phyloP scores from a whole-genome alignment of 2,888 invertebrate species.

The Hirtodrosophila histrioides region DNA sequence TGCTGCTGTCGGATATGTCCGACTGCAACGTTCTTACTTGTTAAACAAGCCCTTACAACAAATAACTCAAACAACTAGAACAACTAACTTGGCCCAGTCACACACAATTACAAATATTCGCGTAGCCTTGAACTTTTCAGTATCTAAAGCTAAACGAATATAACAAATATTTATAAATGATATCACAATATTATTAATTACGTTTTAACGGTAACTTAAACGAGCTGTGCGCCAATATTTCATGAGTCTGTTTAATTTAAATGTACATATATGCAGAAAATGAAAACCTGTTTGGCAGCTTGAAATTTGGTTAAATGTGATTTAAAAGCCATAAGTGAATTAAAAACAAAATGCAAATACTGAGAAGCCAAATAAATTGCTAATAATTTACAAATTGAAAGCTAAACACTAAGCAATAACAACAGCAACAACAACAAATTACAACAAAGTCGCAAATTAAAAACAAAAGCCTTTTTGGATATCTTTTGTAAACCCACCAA shows the following conservation, averaged over 20 bases:
- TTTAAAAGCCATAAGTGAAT: constrained; percentile 31
- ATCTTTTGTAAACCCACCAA: constrained; percentile 23
- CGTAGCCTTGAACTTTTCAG: constrained; percentile 57
- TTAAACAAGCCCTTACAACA: no score
- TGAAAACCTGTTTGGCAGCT: constrained; percentile 61
- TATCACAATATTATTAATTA: constrained; percentile 56
- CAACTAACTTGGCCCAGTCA: constrained; percentile 34
- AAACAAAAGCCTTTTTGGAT: constrained; percentile 43
- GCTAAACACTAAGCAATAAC: constrained; percentile 36
- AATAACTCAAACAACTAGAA: no score
- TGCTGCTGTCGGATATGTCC: no score
- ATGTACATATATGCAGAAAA: constrained; percentile 14
- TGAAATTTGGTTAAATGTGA: constrained; percentile 37
- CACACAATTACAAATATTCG: constrained; percentile 44
- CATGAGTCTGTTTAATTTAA: constrained; percentile 24
- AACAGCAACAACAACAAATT: constrained; percentile 32
- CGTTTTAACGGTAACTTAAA: constrained; percentile 63
- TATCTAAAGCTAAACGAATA: background rate
- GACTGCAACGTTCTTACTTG: no score
- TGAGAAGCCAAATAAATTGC: constrained; percentile 65
- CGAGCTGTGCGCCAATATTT: constrained; percentile 32
- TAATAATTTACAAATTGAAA: constrained; percentile 70
- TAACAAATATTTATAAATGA: constrained; percentile 22
- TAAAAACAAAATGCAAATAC: constrained; percentile 70
- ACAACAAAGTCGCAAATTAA: constrained; percentile 44